A percentile compares a stretch with the other conserved stretches of the same genome.
phyloP scores from a whole-genome alignment of 2,888 invertebrate species.

The Lasioglossum zephyrum region DNA sequence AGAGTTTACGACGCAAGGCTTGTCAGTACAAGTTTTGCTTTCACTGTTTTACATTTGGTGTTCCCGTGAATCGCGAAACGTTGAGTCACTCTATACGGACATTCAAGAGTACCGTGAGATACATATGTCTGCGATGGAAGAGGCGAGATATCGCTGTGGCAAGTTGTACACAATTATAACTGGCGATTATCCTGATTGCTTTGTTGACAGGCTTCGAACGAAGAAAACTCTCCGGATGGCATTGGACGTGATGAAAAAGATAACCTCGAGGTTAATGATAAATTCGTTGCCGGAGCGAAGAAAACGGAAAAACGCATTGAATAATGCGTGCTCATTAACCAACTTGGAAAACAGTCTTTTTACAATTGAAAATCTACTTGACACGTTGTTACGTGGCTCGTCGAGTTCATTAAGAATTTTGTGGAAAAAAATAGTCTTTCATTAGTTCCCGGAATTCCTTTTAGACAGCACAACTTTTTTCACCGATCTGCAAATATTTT shows the following conservation, averaged over 20 bases:
- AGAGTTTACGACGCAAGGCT: background rate
- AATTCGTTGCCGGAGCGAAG: background rate
- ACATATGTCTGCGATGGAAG: background rate
- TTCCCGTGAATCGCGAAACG: slow-evolving; percentile 21
- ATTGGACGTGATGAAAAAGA: background rate
- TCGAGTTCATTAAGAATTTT: background rate
- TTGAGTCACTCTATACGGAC: slow-evolving; percentile 21
- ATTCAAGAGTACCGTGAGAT: background rate
- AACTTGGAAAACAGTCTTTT: background rate
- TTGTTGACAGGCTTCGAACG: background rate
- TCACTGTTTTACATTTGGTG: slow-evolving; percentile 13
- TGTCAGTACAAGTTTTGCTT: background rate
- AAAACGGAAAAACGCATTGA: background rate
- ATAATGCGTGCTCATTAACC: background rate
- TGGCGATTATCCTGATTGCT: background rate
- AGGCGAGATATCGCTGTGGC: background rate
- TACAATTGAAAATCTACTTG: background rate
- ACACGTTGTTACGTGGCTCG: background rate
- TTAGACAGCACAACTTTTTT: background rate
- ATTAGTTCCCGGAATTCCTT: background rate
- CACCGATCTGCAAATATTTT: background rate
- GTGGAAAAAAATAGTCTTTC: background rate
- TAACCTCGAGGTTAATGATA: background rate
- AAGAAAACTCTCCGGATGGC: background rate
- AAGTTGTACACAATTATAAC: background rate